These are phyloP conservation scores for Dipodomys stephensi DNA, from an alignment of 2,113 vertebrate genomes.

Conservation along the genomic window DNA sequence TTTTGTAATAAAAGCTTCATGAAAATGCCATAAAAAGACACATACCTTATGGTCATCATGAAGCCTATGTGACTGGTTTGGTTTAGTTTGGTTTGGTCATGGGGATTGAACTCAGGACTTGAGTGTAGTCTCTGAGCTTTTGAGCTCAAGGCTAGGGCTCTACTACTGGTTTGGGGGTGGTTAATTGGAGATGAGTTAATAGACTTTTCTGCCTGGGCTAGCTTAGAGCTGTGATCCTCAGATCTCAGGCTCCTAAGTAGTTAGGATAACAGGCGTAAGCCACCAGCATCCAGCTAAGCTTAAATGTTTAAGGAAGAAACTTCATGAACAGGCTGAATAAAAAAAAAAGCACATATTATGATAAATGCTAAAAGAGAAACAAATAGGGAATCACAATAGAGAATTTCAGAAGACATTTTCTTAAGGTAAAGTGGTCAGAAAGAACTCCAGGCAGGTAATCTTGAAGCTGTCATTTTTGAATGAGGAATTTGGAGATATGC, in stretches of 20 bases:
- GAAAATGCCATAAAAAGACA: neutral
- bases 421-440: neutral
- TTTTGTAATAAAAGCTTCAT: slow-evolving; percentile 11
- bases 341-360: neutral
- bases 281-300: no score
- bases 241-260: no score
- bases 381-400: neutral
- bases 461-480: neutral
- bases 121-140: no score
- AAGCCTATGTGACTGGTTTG: neutral
- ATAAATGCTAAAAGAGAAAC: neutral
- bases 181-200: no score
- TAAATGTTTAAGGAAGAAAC: neutral
- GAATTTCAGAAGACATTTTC: neutral
- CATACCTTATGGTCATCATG: neutral
- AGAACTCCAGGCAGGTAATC: neutral
- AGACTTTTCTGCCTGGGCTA: no score
- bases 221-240: no score
- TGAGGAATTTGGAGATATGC: neutral
- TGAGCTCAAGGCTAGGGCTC: no score
- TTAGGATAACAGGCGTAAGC: no score
- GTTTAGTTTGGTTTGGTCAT: no score
- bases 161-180: no score
- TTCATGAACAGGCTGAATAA: neutral
- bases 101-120: no score